Conservation (phyloP, 2,797 vertebrate genomes). For the Macropus fuliginosus region DNA sequence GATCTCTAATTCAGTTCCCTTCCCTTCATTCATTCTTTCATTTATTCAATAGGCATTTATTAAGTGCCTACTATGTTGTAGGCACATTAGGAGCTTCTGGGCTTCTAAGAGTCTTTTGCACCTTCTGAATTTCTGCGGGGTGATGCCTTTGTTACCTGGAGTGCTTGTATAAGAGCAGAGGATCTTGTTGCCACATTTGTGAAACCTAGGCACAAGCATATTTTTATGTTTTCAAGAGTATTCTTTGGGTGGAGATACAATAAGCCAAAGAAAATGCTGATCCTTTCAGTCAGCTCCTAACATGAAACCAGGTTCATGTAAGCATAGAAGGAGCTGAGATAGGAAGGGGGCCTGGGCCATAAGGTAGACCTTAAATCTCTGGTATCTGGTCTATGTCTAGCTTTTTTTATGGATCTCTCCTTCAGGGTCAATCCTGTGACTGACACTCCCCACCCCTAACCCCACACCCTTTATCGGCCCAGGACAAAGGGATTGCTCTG, state of each 20-base stretch:
- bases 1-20: background rate
- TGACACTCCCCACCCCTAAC: background rate
- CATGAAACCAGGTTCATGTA: background rate
- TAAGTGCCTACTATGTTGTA: background rate
- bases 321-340: background rate
- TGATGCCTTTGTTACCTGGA: background rate
- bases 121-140: background rate
- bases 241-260: background rate
- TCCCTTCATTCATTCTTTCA: background rate
- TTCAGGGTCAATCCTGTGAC: background rate
- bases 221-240: background rate
- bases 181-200: background rate
- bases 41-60: background rate
- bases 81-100: background rate
- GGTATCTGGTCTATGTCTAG: background rate
- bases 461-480: too few relatives aligned
- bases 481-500: background rate
- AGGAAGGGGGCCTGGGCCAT: background rate
- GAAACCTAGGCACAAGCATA: background rate
- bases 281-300: too few relatives aligned
- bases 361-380: background rate
- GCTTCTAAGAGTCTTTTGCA: background rate
- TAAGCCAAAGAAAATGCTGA: background rate
- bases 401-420: background rate
- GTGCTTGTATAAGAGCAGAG: background rate